A percentile compares a stretch with the other conserved stretches of the same genome.
phyloP scores from a whole-genome alignment of 2,113 vertebrate genomes.

The Paradisaea rubra region DNA sequence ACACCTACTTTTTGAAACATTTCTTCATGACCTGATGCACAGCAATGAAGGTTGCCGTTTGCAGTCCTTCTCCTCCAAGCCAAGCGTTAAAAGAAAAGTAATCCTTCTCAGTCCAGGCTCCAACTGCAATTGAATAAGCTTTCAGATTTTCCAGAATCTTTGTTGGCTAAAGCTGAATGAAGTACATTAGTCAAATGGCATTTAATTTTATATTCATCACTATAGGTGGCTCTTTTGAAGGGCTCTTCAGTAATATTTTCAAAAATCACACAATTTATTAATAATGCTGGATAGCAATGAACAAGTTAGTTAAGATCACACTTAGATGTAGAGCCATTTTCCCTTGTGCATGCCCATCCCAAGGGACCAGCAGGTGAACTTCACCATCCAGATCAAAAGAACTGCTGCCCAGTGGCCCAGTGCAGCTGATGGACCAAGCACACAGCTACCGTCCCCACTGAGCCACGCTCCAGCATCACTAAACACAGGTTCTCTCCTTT shows the following conservation, averaged over 20 bases:
- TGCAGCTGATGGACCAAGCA: neutral
- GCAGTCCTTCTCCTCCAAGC: neutral
- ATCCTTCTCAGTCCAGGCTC: neutral
- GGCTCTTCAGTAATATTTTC: neutral
- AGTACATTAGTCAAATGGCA: neutral
- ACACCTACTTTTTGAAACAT: neutral
- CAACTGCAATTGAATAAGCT: neutral
- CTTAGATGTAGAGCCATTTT: neutral
- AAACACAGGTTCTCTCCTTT: neutral
- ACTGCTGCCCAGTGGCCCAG: neutral
- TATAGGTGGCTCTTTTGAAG: neutral
- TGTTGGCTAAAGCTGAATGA: neutral
- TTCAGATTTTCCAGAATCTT: neutral
- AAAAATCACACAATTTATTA: neutral
- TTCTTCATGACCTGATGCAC: neutral
- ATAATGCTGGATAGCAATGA: neutral
- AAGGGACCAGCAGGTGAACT: neutral
- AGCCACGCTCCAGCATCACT: neutral
- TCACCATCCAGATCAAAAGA: neutral
- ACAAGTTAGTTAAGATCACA: neutral
- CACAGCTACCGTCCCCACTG: neutral
- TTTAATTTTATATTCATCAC: neutral
- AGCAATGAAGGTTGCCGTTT: neutral
- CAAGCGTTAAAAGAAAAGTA: neutral
- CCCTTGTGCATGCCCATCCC: neutral